Evolutionary conservation across 2,797 vertebrate species (phyloP).

Genomic region (Lagorchestes hirsutus): DNA sequence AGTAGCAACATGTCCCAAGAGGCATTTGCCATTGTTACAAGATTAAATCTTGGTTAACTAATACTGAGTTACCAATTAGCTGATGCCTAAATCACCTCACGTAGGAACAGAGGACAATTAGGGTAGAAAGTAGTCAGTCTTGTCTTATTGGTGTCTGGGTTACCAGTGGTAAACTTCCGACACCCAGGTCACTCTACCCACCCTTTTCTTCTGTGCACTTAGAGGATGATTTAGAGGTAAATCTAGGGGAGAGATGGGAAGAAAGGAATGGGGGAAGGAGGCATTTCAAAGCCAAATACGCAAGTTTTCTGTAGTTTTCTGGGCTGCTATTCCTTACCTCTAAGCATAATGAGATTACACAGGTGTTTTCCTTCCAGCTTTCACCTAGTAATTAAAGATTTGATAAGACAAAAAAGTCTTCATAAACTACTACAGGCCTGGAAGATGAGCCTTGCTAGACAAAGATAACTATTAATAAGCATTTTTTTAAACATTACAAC

Average conservation of each 20-base stretch:
- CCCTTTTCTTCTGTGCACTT: neutral
- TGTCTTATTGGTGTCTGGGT: neutral
- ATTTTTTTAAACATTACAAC: slow-evolving; percentile 70
- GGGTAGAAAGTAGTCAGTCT: neutral
- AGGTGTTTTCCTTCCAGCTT: slow-evolving; percentile 75
- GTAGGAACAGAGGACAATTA: neutral
- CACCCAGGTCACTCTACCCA: neutral
- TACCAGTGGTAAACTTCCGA: neutral
- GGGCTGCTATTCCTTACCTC: neutral
- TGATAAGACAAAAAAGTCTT: slow-evolving; percentile 73
- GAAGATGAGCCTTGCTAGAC: slow-evolving; percentile 74
- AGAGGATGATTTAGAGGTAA: neutral
- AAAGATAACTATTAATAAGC: slow-evolving; percentile 73
- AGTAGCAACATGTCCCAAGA: neutral
- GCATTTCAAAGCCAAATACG: slow-evolving; percentile 19
- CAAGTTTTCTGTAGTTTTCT: slow-evolving; percentile 50
- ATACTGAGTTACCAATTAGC: neutral
- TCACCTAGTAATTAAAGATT: slow-evolving; percentile 75
- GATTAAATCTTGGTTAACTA: neutral
- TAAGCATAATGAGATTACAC: slow-evolving; percentile 55
- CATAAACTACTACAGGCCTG: slow-evolving; percentile 76
- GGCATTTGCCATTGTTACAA: neutral
- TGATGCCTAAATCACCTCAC: neutral
- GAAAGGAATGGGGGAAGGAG: neutral
- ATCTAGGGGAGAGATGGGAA: neutral